phyloP scores from a whole-genome alignment of 2,888 invertebrate species.

The Nomada fucata region DNA sequence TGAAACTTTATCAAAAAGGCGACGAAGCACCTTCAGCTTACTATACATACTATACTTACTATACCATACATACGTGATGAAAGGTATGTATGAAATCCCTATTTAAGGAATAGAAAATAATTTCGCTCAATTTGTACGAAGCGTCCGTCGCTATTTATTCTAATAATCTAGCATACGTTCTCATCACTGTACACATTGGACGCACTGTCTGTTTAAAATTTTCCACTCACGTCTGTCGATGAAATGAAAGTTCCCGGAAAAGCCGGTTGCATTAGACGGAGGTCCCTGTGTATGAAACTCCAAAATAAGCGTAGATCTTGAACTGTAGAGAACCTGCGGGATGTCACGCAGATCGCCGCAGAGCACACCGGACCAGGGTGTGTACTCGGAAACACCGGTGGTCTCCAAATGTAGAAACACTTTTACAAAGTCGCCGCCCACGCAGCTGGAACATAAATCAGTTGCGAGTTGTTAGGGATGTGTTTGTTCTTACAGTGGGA shows the following conservation, averaged over 20 bases:
- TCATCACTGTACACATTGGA: no score
- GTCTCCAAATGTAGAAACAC: slow-evolving; percentile 91
- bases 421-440: slow-evolving; percentile 90
- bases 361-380: slow-evolving; percentile 90
- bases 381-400: slow-evolving; percentile 90
- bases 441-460: slow-evolving; percentile 88
- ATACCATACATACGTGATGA: no score
- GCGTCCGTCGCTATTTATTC: no score
- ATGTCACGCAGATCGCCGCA: slow-evolving; percentile 89
- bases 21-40: no score
- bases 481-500: no score
- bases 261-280: slow-evolving; percentile 88
- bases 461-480: not conserved
- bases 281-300: slow-evolving; percentile 89
- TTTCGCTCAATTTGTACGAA: no score
- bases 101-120: no score
- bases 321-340: slow-evolving; percentile 90
- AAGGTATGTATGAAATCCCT: no score
- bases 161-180: no score
- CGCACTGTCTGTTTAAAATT: no score
- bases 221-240: slow-evolving; percentile 90
- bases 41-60: no score
- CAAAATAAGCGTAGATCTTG: slow-evolving; percentile 89
- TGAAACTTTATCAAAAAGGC: no score
- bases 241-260: slow-evolving; percentile 91